Base-by-base conservation (phyloP, 2,113 vertebrate genomes). In the Phaethornis superciliosus region DNA sequence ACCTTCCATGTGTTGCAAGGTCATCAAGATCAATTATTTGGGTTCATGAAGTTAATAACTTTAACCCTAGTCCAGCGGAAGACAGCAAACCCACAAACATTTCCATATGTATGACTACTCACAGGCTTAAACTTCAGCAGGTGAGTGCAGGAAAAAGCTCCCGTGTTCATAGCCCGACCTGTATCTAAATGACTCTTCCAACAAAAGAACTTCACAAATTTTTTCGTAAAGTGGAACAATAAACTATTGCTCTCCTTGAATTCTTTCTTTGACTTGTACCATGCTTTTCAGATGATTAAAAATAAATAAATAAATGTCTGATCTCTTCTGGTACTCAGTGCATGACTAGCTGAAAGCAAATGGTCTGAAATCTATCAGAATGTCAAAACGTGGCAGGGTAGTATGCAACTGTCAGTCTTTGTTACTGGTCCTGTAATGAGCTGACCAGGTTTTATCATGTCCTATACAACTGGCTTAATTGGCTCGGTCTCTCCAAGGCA, bases 361-460 rank as follows among this genome's bases (percentile, higher is more conserved):
- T 5, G 32, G 35, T 28, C 58, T 72, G 35, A 77, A 60, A 65
- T 82, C 20, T 92, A 72, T 51, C 46, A 28, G 12, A 79, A 18
- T 59, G 76, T 44, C 67, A 22, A 42, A 72, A 35, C 5, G 23
- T 67, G 23, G 56, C 71, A 67, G 51, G 56, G 76, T 12, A 58
- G 15, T 40, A 9, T 37, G 77, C 40, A 40, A 40, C 58, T 40
- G 64, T 55, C 67, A 64, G 65, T 2, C 77, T 75, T 60, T 92
- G 79, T 81, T 87, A 69, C 70, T 26, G 22, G 67, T 62, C 76
- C 65, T 1, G 1, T 52, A 84, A 49, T 58, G 52, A 80, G 69
- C 69, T 86, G 68, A 86, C 51, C 74, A 76, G 71, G 81, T 88
- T 89, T 89, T 81, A 47, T 91, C 67, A 28, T 85, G 85, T 87